Evolutionary conservation across 2,888 invertebrate genomes (phyloP).

Genomic region (Eulithis testata): DNA sequence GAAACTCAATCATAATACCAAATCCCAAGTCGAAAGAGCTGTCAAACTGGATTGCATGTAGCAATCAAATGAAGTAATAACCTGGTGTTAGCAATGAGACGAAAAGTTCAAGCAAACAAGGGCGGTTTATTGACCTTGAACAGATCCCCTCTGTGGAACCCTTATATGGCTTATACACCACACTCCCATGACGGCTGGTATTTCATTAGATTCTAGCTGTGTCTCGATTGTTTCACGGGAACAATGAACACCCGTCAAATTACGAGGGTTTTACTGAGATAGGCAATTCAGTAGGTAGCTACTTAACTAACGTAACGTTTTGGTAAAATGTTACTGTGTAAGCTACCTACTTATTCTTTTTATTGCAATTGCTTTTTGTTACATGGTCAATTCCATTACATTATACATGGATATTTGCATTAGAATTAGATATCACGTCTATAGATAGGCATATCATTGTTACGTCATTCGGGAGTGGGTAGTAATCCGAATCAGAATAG

Average conservation of each 20-base stretch:
- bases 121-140: slow-evolving; percentile 38
- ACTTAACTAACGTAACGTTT: background rate
- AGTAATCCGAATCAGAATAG: slow-evolving; percentile 32
- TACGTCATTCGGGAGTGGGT: slow-evolving; percentile 51
- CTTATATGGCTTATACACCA: slow-evolving; percentile 13
- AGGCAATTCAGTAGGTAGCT: slow-evolving; percentile 9
- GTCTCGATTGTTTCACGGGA: slow-evolving; percentile 21
- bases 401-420: slow-evolving; percentile 14
- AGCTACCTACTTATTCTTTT: background rate
- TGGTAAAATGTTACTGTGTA: slow-evolving; percentile 4
- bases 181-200: slow-evolving; percentile 33
- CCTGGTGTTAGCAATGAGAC: slow-evolving; percentile 8
- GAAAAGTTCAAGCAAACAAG: slow-evolving; percentile 24
- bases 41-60: slow-evolving; percentile 21
- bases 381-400: background rate
- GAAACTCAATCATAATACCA: slow-evolving; percentile 25
- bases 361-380: background rate
- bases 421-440: slow-evolving; percentile 22
- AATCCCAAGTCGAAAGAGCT: slow-evolving; percentile 25
- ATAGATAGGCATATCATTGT: slow-evolving; percentile 39
- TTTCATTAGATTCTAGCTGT: slow-evolving; percentile 38
- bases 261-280: slow-evolving; percentile 16
- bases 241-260: background rate
- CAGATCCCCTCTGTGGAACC: slow-evolving; percentile 25
- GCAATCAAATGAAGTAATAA: slow-evolving; percentile 21